Evolutionary conservation across 2,113 vertebrate genomes (phyloP).

Genomic region (Sakesphorus luctuosus): DNA sequence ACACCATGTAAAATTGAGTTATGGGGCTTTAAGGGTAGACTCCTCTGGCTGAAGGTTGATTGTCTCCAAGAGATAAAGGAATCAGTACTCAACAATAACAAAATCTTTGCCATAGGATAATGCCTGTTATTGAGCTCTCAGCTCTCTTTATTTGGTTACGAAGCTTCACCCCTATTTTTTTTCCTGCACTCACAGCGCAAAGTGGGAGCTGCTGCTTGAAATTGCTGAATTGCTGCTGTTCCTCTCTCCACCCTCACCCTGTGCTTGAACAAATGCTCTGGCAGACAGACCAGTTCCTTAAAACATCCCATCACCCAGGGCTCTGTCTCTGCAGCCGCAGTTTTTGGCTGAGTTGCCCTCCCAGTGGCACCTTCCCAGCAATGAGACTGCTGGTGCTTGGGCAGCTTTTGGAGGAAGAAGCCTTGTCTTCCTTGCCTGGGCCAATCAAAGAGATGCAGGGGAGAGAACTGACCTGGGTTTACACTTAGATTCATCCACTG

Average conservation of each 20-base stretch:
- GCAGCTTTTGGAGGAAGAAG: not conserved
- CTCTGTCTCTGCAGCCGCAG: not conserved
- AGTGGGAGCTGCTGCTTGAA: not conserved
- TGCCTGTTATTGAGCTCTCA: constrained; percentile 55
- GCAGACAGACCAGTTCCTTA: not conserved
- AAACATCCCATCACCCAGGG: not conserved
- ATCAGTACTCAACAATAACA: constrained; percentile 50
- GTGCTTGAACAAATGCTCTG: not conserved
- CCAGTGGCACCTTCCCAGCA: not conserved
- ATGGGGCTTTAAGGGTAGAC: constrained; percentile 74
- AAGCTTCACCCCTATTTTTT: constrained; percentile 6
- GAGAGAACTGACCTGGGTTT: not conserved
- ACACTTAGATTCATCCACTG: accelerated
- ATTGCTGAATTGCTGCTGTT: constrained; percentile 22
- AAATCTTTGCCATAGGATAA: constrained; percentile 56
- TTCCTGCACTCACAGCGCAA: not conserved
- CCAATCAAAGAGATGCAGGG: not conserved
- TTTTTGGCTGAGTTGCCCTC: not conserved
- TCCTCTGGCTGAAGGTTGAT: constrained; percentile 75
- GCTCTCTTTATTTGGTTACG: constrained; percentile 60
- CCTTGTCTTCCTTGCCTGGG: not conserved
- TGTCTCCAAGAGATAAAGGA: constrained; percentile 73
- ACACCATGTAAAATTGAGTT: constrained; percentile 75
- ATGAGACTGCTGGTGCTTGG: not conserved
- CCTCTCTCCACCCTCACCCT: not conserved